Evolutionary conservation across 1,140 invertebrate genomes (phyloP).

Genomic region (Delia radicum): DNA sequence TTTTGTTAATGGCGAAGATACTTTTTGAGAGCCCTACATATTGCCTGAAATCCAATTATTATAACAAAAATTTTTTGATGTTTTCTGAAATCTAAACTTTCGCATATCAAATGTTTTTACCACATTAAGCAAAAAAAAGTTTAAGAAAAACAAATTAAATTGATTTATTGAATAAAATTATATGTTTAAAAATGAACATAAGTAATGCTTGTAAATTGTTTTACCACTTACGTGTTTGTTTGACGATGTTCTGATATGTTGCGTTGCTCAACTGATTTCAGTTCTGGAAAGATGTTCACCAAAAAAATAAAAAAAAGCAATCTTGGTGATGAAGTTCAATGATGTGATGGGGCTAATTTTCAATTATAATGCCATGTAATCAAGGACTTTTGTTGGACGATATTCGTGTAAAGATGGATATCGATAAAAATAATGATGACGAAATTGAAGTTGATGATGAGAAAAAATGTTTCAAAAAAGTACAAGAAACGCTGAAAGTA

Average conservation of each 20-base stretch:
- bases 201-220: slow-evolving; percentile 23
- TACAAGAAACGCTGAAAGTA: background rate
- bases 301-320: background rate
- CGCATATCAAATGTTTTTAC: too few relatives aligned
- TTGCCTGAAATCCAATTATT: too few relatives aligned
- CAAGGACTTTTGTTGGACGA: background rate
- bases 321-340: background rate
- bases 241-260: background rate
- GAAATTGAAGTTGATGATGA: background rate
- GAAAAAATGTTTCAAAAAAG: too few relatives aligned
- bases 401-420: slow-evolving; percentile 4
- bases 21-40: too few relatives aligned
- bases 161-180: slow-evolving; percentile 24
- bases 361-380: slow-evolving; percentile 22
- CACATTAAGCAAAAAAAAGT: background rate
- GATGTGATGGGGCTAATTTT: slow-evolving; percentile 11
- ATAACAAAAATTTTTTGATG: too few relatives aligned
- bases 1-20: too few relatives aligned
- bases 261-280: background rate
- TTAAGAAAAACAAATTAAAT: slow-evolving; percentile 1
- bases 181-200: background rate
- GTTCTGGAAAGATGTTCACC: background rate
- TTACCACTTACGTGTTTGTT: slow-evolving; percentile 15
- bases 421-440: background rate
- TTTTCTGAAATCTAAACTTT: too few relatives aligned